Evolutionary conservation across 2,113 vertebrate species (phyloP).

Genomic region (Raja brachyura): DNA sequence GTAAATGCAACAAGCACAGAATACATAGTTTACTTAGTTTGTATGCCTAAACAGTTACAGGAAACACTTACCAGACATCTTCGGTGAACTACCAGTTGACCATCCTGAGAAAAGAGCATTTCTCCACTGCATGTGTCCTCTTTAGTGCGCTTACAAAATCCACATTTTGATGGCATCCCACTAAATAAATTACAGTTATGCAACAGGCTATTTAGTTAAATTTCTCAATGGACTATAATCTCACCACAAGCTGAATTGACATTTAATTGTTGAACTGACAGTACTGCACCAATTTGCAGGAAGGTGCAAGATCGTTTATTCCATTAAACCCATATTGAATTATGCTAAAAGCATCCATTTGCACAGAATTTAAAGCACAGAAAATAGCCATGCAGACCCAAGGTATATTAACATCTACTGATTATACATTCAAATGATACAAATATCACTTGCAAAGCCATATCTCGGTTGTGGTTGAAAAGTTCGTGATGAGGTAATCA

Average conservation of each 20-base stretch:
- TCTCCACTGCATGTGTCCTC: not conserved
- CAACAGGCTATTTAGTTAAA: not conserved
- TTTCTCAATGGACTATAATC: not conserved
- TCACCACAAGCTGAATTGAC: not conserved
- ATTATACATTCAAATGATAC: no score
- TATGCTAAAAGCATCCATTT: not conserved
- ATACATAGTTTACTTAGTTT: not conserved
- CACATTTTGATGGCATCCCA: slow-evolving; percentile 22
- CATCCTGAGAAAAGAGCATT: not conserved
- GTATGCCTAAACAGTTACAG: not conserved
- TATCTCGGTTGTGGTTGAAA: no score
- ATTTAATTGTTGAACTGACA: not conserved
- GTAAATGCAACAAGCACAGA: not conserved
- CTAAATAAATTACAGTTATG: not conserved
- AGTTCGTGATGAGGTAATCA: no score
- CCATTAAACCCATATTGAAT: not conserved
- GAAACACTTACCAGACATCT: slow-evolving; percentile 6
- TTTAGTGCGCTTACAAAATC: not conserved
- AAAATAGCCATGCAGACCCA: not conserved
- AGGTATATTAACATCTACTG: not conserved
- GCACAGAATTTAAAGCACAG: not conserved
- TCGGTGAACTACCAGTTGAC: slow-evolving; percentile 4
- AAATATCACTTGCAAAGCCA: no score
- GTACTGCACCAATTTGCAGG: not conserved
- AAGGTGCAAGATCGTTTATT: not conserved